Evolutionary conservation across 2,888 invertebrate genomes (phyloP).

Genomic region (Celastrina argiolus): DNA sequence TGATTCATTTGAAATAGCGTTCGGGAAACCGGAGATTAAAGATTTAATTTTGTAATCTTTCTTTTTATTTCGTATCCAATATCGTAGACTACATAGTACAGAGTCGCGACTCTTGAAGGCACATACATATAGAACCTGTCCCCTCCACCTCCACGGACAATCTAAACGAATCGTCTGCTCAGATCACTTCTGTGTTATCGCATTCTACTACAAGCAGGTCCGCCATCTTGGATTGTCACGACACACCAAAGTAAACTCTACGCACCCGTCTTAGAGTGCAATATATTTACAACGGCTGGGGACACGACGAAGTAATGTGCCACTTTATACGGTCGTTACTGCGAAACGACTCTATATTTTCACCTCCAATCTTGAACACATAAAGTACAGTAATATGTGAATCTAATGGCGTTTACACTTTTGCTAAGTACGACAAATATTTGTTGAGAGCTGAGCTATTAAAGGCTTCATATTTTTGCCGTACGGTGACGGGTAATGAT

Average conservation of each 20-base stretch:
- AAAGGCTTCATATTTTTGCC: no score
- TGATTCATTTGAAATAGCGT: no score
- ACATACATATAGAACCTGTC: no score
- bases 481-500: no score
- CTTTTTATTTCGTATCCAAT: no score
- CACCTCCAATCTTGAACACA: constrained; percentile 5
- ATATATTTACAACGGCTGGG: not conserved
- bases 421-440: not conserved
- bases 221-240: constrained; percentile 8
- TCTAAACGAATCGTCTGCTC: constrained; percentile 16
- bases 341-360: constrained; percentile 14
- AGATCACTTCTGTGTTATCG: constrained; percentile 18
- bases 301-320: not conserved
- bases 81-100: no score
- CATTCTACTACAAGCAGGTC: not conserved
- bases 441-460: no score
- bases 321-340: not conserved
- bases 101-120: no score
- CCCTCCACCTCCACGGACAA: not conserved
- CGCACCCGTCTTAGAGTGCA: not conserved
- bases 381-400: not conserved
- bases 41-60: no score
- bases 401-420: not conserved
- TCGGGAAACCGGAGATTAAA: no score
- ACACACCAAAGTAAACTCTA: not conserved